Base-by-base conservation (phyloP, 2,797 vertebrate species). In the Parauchenoglanis ngamensis region DNA sequence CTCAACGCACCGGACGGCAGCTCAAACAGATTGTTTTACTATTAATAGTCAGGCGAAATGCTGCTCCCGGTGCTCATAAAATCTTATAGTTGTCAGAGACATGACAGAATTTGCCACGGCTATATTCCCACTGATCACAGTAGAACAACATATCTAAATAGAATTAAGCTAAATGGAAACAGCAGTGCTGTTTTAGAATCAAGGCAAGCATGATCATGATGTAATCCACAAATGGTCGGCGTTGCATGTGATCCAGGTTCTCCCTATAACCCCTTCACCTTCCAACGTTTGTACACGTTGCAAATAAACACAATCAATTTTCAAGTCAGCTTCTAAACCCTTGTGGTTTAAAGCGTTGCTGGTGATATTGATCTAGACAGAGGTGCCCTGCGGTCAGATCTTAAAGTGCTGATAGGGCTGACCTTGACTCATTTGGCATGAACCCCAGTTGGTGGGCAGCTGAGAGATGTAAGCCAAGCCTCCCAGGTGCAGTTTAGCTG, bases 241-340 rank as follows among this genome's bases (percentile, higher is more conserved):
- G 15, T 59, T 56, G 23, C 67, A 72, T 52, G 23, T 77, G 67
- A 56, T 59, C 54, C 28, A 25, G 72, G 83, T 57, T 75, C 35
- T 70, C 65, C 56, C 68, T 49, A 54, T 49, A 3, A 49, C 10
- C 59, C 63, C 31, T 72, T 89, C 81, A 87, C 87, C 81, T 80
- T 88, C 63, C 84, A 81, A 85, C 63, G 65, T 87, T 83, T 84
- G 83, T 81, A 86, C 88, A 88, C 87, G 76, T 83, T 87, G 87
- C 91, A 91, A 91, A 91, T 90, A 90, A 92, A 90, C 89, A 91
- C 85, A 90, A 89, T 90, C 86, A 87, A 86, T 91, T 85, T 86
- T 77, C 57, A 86, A 89, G 86, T 84, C 73, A 52, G 85, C 76
- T 65, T 40, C 72, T 87, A 87, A 86, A 88, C 72, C 87, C 82